phyloP scores from a whole-genome alignment of 2,888 invertebrate species.

The Pseudococcus viburni region DNA sequence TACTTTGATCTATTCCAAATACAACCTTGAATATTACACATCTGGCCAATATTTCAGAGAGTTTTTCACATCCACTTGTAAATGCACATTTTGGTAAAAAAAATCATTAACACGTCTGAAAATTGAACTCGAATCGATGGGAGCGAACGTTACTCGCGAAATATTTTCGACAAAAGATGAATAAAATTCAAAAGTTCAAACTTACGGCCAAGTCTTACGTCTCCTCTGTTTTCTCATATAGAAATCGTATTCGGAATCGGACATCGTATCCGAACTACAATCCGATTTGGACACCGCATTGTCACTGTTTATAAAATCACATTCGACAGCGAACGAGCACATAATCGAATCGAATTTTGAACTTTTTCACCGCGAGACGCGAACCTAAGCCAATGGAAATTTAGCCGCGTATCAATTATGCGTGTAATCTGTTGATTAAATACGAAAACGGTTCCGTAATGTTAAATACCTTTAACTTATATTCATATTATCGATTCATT shows the following conservation, averaged over 20 bases:
- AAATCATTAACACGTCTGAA: too few relatives aligned
- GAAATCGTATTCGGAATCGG: slow-evolving; percentile 58
- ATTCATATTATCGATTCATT: slow-evolving; percentile 53
- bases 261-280: slow-evolving; percentile 61
- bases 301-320: slow-evolving; percentile 37
- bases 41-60: neutral
- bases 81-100: neutral
- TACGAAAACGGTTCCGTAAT: slow-evolving; percentile 31
- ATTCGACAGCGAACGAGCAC: slow-evolving; percentile 54
- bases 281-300: slow-evolving; percentile 60
- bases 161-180: too few relatives aligned
- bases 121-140: too few relatives aligned
- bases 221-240: slow-evolving; percentile 46
- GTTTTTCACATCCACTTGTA: neutral
- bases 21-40: neutral
- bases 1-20: neutral
- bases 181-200: neutral
- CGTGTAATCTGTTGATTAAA: slow-evolving; percentile 13
- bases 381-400: slow-evolving; percentile 27
- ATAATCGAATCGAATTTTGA: slow-evolving; percentile 41
- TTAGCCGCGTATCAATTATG: slow-evolving; percentile 30
- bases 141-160: too few relatives aligned
- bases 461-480: neutral
- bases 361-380: neutral
- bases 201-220: slow-evolving; percentile 63